phyloP scores from a whole-genome alignment of 2,888 invertebrate genomes.

The Eulithis testata region DNA sequence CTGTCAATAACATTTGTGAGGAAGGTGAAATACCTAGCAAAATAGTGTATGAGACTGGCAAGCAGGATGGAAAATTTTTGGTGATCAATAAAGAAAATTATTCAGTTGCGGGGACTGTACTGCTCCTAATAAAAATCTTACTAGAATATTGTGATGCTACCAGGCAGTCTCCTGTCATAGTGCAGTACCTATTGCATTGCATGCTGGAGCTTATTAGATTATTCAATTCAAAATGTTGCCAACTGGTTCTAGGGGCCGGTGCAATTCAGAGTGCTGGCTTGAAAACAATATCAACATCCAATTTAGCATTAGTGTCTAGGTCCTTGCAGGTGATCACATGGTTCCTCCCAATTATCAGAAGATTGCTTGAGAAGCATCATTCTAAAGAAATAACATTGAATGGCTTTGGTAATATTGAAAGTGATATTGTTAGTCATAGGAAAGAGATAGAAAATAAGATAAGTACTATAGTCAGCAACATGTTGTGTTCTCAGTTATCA shows the following conservation, averaged over 20 bases:
- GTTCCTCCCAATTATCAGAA: slow-evolving; percentile 89
- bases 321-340: slow-evolving; percentile 92
- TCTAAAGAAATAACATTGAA: slow-evolving; percentile 75
- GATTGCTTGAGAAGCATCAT: slow-evolving; percentile 87
- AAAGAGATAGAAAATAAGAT: slow-evolving; percentile 97
- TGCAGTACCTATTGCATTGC: slow-evolving; percentile 92
- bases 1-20: slow-evolving; percentile 89
- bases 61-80: slow-evolving; percentile 83
- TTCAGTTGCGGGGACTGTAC: slow-evolving; percentile 91
- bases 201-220: slow-evolving; percentile 95
- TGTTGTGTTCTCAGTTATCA: slow-evolving; percentile 91
- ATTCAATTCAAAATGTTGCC: slow-evolving; percentile 95
- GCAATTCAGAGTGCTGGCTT: slow-evolving; percentile 97
- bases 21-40: slow-evolving; percentile 75
- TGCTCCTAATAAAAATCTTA: slow-evolving; percentile 95
- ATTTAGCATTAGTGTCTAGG: slow-evolving; percentile 94
- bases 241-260: slow-evolving; percentile 97
- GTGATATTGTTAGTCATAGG: slow-evolving; percentile 94
- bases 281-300: slow-evolving; percentile 97
- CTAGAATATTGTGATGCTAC: slow-evolving; percentile 96
- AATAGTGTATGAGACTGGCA: slow-evolving; percentile 65
- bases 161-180: slow-evolving; percentile 90
- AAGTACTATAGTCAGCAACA: slow-evolving; percentile 93
- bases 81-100: slow-evolving; percentile 89
- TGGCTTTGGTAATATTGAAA: slow-evolving; percentile 89